Base-by-base conservation (phyloP, 2,797 vertebrate genomes). In the Tamandua tetradactyla region DNA sequence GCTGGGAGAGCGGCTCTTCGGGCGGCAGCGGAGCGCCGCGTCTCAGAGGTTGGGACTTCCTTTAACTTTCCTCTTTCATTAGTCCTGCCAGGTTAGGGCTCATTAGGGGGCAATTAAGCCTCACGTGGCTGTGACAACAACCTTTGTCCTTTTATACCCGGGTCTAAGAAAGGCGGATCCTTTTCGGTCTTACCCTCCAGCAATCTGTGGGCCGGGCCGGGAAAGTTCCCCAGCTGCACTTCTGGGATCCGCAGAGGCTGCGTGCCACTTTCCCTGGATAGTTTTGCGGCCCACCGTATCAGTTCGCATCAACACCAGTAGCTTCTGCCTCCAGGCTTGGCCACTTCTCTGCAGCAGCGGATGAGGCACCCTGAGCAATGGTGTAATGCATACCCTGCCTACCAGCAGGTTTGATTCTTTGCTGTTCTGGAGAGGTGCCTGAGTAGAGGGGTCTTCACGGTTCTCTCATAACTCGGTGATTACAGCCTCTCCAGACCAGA, bases 101-200 rank as follows among this genome's bases (percentile, higher is more conserved):
- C 69, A 9, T 75, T 14, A 72, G 91, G 25, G 25, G 93, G 42
- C 71, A 30, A 78, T 44, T 82, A 44, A 47, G 64, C 66, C 94
- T 95, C 94, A 84, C 93, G 94, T 96, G 96, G 95, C 75, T 79
- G 49, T 17, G 85, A 59, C 85, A 55, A 27, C 86, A 80, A 91
- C 89, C 96, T 96, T 95, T n/a, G 71, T 9, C 82, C 89, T 20
- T 22, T 57, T 9, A 68, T 30, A 89, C 82, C 76, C 40, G 66
- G 2, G 91, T 4, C 71, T 61, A 66, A 71, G 80, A 52, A 55
- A 87, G 97, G 96, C 97, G 94, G 96, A 49, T 82, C 93, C 91
- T 91, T 40, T n/a, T n/a, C 4, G 11, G 44, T 47, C 76, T 87
- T 96, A 94, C 89, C 96, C 81, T 95, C 40, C 1, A 35, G 90